Conservation (phyloP, 2,797 vertebrate genomes). For the Sebastes taczanowskii region DNA sequence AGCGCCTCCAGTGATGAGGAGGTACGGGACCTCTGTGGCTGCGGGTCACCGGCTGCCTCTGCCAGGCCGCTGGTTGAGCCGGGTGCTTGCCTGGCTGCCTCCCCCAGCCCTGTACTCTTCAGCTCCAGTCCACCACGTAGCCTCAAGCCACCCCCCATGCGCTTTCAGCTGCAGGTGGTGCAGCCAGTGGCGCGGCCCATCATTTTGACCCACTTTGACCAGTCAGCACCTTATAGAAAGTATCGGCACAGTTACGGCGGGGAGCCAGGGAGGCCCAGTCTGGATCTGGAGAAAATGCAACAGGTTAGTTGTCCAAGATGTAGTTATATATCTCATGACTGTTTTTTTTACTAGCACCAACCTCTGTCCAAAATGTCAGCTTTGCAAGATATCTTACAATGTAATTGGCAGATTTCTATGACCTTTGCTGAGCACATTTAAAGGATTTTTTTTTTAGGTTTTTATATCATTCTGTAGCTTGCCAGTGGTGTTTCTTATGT, state of each 20-base stretch:
- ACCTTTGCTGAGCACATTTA: neutral
- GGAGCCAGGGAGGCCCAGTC: slow-evolving; percentile 88
- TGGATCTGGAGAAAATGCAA: slow-evolving; percentile 96
- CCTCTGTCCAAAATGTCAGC: neutral
- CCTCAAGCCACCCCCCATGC: slow-evolving; percentile 83
- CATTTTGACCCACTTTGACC: slow-evolving; percentile 88
- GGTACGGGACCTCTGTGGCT: slow-evolving; percentile 88
- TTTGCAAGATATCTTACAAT: neutral
- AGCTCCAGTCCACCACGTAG: slow-evolving; percentile 91
- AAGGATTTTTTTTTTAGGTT: no score
- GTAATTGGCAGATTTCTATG: neutral
- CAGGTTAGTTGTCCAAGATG: slow-evolving; percentile 80
- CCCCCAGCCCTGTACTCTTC: slow-evolving; percentile 88
- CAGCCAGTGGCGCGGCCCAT: slow-evolving; percentile 84
- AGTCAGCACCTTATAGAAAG: slow-evolving; percentile 88
- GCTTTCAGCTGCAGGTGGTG: slow-evolving; percentile 79
- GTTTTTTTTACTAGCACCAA: neutral
- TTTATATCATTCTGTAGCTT: no score
- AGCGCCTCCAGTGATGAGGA: slow-evolving; percentile 92
- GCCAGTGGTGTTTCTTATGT: no score
- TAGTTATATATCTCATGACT: neutral
- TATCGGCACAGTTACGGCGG: slow-evolving; percentile 85
- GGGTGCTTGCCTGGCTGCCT: slow-evolving; percentile 68
- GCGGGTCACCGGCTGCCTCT: slow-evolving; percentile 57
- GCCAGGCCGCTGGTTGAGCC: slow-evolving; percentile 72